Base-by-base conservation (phyloP, 2,797 vertebrate species). In the Acropternis orthonyx region DNA sequence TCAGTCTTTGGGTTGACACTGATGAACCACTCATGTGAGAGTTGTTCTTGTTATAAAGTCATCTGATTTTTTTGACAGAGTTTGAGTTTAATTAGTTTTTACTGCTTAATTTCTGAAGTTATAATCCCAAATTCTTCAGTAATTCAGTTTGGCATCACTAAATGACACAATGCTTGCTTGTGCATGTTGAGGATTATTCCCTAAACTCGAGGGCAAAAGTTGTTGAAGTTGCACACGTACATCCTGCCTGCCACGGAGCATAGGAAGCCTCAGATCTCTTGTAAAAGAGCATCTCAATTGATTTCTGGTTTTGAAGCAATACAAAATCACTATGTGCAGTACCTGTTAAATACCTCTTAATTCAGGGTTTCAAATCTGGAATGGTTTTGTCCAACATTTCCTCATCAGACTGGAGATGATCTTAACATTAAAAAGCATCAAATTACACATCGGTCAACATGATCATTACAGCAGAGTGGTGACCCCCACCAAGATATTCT, bases 21-120 rank as follows among this genome's bases (percentile, higher is more conserved):
- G 80, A 88, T 75, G 85, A 94, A 58, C 59, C 46, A 43, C 54
- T 84, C 36, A 72, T 30, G 59, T 75, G 73, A 80, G 67, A 84
- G 44, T 23, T 77, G 16, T 89, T 93, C 52, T 80, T 92, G 7
- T 26, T 79, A n/a, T 69, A 65, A 89, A 94, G 36, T 93, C 19
- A 52, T 75, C 44, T 72, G 56, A 79, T 37, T 77, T 68, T 81
- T 95, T 95, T 81, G 36, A 39, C 41, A 67, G 56, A 69, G 13
- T 83, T 88, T 52, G n/a, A 83, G 23, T 74, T 96, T 80, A 59
- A 83, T 88, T 96, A 81, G 34, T 43, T 92, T 91, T 95, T 89
- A 20, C 26, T 88, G 32, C 85, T 95, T 84, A 54, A 76, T 92
- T 92, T 71, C 49, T 91, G 52, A 58, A 39, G 30, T 88, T 49